A percentile compares a stretch with the other conserved stretches of the same genome.
phyloP scores from a whole-genome alignment of 1,140 invertebrate species.

The Bombus consobrinus region DNA sequence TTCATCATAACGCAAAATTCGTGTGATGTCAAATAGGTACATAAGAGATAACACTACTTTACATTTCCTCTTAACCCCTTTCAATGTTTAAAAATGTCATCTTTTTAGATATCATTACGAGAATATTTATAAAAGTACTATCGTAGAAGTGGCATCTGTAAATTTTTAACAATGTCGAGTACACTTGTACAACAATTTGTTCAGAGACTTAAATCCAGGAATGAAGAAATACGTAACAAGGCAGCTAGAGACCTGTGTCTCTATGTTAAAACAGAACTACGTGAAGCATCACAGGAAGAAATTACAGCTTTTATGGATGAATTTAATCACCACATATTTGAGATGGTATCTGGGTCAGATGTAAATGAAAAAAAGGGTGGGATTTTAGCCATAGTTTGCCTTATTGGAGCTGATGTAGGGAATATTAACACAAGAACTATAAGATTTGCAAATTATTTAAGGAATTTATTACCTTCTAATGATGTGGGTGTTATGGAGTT shows the following conservation, averaged over 20 bases:
- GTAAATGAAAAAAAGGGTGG: constrained; percentile 97
- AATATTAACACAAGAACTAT: constrained; percentile 95
- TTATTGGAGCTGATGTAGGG: constrained; percentile 96
- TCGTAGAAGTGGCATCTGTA: background rate
- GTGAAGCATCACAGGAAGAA: constrained; percentile 96
- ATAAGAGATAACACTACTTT: background rate
- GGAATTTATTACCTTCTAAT: constrained; percentile 94
- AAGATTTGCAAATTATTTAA: constrained; percentile 95
- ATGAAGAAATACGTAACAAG: constrained; percentile 92
- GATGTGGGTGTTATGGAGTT: constrained; percentile 97
- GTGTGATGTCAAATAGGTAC: constrained; percentile 47
- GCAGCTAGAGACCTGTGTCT: constrained; percentile 94
- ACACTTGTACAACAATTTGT: constrained; percentile 91
- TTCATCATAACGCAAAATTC: constrained; percentile 11
- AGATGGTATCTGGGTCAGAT: constrained; percentile 96
- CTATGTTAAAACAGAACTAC: constrained; percentile 95
- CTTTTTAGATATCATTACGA: background rate
- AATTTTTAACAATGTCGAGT: constrained; percentile 81
- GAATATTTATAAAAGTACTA: background rate
- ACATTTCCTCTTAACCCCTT: background rate
- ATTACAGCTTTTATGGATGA: constrained; percentile 95
- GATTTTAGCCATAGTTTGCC: constrained; percentile 95
- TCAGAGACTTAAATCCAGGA: constrained; percentile 92
- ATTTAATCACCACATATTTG: constrained; percentile 97
- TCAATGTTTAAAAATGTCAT: background rate